A percentile compares a stretch with the other conserved stretches of the same genome.
Evolutionary conservation across 2,888 invertebrate species (phyloP).

Genomic region (Phyllotreta cruciferae): DNA sequence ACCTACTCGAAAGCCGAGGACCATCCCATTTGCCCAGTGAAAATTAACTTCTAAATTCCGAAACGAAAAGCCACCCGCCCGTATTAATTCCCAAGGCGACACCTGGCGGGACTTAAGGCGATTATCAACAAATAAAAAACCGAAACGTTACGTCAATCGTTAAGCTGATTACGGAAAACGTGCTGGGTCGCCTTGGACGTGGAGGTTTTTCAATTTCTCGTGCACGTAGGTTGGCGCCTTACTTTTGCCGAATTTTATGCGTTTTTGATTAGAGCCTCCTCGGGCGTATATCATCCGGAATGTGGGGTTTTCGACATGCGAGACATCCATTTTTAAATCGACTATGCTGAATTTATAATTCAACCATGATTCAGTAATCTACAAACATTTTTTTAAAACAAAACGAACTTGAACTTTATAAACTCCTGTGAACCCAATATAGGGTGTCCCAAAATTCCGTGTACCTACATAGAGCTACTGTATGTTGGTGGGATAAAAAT

Average conservation of each 20-base stretch:
- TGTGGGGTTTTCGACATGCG: neutral
- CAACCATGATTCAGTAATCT: too few relatives aligned
- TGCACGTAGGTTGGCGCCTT: constrained; percentile 4
- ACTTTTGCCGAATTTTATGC: constrained; percentile 9
- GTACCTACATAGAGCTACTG: too few relatives aligned
- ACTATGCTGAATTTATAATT: constrained; percentile 9
- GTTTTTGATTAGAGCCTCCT: constrained; percentile 3
- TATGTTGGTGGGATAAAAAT: too few relatives aligned
- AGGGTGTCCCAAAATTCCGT: too few relatives aligned
- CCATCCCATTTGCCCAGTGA: constrained; percentile 36
- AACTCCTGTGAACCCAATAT: too few relatives aligned
- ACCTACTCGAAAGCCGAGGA: constrained; percentile 33
- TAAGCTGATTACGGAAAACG: constrained; percentile 38
- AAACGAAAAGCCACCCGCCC: constrained; percentile 34
- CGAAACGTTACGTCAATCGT: constrained; percentile 35
- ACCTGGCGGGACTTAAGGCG: constrained; percentile 36
- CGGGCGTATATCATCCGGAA: neutral
- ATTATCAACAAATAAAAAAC: constrained; percentile 28
- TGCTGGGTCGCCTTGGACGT: constrained; percentile 23
- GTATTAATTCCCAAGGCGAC: constrained; percentile 32
- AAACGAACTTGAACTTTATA: too few relatives aligned
- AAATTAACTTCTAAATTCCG: constrained; percentile 37
- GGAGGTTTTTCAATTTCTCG: constrained; percentile 4
- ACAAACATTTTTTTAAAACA: too few relatives aligned
- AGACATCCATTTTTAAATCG: constrained; percentile 4